Evolutionary conservation across 2,888 invertebrate species (phyloP), one percentile per base, ranked within the genome.

Genomic region (Erebia ligea): DNA sequence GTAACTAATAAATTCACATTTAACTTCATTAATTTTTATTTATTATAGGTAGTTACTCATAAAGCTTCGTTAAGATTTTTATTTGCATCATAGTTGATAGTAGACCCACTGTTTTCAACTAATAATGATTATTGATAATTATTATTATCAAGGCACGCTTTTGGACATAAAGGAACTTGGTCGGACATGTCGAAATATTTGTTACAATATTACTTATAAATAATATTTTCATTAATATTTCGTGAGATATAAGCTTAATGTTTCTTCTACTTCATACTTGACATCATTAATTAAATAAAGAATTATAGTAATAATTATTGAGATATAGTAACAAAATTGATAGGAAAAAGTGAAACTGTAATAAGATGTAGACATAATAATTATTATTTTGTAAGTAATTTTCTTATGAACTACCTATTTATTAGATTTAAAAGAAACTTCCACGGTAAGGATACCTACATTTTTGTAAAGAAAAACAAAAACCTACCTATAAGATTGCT

Each of bases 121-220:
- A 74, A 72, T 45, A 66, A 45, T 66, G 13, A 34, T 56, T 25
- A 45, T 45, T 45, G 45, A 45, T 45, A 45, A 45, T 45, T 45
- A 45, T 50, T 52, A 52, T 68, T 74, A 76, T 74, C 79, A 86
- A 86, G 86, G 86, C 86, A 86, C 86, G 74, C 74, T 77, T 81
- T 81, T 81, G 79, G 82, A 78, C 75, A 72, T 79, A 78, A 85
- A 85, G 81, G 81, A 84, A 85, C 81, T 83, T 80, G 77, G 77
- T 82, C 76, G 75, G 83, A 82, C 81, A 79, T 79, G 76, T 77
- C 76, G 52, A 52, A 48, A 62, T 58, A 70, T 57, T 50, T 71
- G 21, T 66, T 66, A 57, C 56, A 66, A 56, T 57, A 34, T 52
- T 17, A 64, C 34, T 64, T 62, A 48, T 13, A 54, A 54, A 54